phyloP scores from a whole-genome alignment of 2,113 vertebrate genomes.

The Eptatretus burgeri region DNA sequence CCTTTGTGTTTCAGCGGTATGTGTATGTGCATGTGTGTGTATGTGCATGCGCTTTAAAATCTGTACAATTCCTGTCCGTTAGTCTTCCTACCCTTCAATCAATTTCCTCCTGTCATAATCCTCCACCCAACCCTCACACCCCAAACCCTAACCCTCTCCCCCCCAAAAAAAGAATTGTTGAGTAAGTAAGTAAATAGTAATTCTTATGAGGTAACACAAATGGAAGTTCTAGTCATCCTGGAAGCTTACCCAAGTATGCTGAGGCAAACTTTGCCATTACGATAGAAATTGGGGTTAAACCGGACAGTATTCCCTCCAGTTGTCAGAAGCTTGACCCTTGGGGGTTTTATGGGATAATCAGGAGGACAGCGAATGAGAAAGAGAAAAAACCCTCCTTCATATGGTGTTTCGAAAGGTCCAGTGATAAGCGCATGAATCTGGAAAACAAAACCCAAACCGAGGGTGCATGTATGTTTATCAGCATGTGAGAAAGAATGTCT shows the following conservation, averaged over 20 bases:
- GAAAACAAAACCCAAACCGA: conserved; percentile 11
- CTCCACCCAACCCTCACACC: too few species aligned
- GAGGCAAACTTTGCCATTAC: conserved; percentile 93
- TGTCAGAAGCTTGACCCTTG: conserved; percentile 84
- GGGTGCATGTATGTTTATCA: too few species aligned
- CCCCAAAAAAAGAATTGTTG: neutral
- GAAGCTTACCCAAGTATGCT: conserved; percentile 67
- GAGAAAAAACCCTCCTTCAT: conserved; percentile 95
- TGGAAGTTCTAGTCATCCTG: neutral
- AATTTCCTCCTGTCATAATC: too few species aligned
- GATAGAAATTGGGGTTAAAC: conserved; percentile 99
- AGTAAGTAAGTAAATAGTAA: neutral
- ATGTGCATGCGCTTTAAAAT: too few species aligned
- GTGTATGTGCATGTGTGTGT: too few species aligned
- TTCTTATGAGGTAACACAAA: neutral
- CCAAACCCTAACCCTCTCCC: too few species aligned
- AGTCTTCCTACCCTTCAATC: too few species aligned
- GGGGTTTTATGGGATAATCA: conserved; percentile 93
- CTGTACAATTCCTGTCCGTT: too few species aligned
- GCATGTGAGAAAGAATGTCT: too few species aligned
- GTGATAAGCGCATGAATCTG: conserved; percentile 97
- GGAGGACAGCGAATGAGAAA: conserved; percentile 97
- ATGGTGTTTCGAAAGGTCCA: conserved; percentile 89
- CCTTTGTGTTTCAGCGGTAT: too few species aligned
- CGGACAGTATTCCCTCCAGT: conserved; percentile 90